phyloP scores from a whole-genome alignment of 1,140 invertebrate species.

The Microplitis mediator region DNA sequence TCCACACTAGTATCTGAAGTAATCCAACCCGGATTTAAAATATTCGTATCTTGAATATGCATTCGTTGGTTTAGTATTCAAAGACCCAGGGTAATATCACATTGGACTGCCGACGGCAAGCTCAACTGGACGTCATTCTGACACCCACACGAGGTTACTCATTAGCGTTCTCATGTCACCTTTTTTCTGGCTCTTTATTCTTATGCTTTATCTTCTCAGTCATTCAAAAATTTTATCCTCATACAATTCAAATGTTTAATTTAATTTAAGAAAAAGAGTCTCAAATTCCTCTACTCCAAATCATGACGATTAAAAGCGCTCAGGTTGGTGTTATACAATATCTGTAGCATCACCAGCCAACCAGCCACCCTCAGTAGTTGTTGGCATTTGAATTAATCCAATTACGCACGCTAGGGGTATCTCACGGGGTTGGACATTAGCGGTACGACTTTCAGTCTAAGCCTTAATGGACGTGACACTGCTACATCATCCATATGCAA shows the following conservation, averaged over 20 bases:
- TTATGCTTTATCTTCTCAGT: neutral
- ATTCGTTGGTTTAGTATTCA: slow-evolving; percentile 45
- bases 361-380: neutral
- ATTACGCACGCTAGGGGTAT: slow-evolving; percentile 29
- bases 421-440: slow-evolving; percentile 27
- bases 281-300: neutral
- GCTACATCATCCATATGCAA: slow-evolving; percentile 38
- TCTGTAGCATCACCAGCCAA: neutral
- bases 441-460: slow-evolving; percentile 36
- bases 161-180: too few relatives aligned
- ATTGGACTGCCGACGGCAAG: neutral
- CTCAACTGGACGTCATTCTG: neutral
- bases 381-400: slow-evolving; percentile 34
- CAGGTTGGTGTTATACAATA: neutral
- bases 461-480: slow-evolving; percentile 37
- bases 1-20: slow-evolving; percentile 16
- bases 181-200: neutral
- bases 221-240: neutral
- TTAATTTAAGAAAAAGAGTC: neutral
- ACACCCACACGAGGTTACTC: too few relatives aligned
- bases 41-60: slow-evolving; percentile 55
- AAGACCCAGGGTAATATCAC: neutral
- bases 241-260: too few relatives aligned
- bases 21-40: slow-evolving; percentile 59
- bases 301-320: neutral